Percentiles rank a stretch among this genome's conserved stretches.
Evolutionary conservation across 1,140 invertebrate genomes (phyloP).

Genomic region (Laupala kohalensis): DNA sequence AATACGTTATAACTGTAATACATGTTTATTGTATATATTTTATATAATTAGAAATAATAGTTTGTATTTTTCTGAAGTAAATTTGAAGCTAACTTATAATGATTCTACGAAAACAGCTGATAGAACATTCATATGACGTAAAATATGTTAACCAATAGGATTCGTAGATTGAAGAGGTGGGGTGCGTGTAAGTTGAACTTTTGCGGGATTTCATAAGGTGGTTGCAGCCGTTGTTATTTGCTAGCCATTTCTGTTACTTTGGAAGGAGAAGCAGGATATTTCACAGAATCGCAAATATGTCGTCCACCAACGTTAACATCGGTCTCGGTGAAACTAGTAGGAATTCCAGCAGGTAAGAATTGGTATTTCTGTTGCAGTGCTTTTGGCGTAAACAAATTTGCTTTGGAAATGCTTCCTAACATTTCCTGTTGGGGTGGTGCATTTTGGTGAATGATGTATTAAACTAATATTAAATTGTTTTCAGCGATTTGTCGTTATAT

Average conservation of each 20-base stretch:
- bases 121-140: neutral
- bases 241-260: neutral
- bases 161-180: neutral
- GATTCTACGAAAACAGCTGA: neutral
- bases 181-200: neutral
- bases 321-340: slow-evolving; percentile 17
- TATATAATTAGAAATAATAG: neutral
- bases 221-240: neutral
- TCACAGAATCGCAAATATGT: slow-evolving; percentile 16
- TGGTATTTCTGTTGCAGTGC: neutral
- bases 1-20: neutral
- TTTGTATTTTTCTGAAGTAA: neutral
- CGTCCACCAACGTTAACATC: slow-evolving; percentile 21
- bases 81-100: too few relatives aligned
- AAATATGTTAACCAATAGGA: neutral
- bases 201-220: neutral
- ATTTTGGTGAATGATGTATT: too few relatives aligned
- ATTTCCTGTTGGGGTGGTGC: too few relatives aligned
- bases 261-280: neutral
- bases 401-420: neutral
- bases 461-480: too few relatives aligned
- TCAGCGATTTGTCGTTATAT: too few relatives aligned
- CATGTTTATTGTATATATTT: neutral
- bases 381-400: neutral
- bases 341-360: slow-evolving; percentile 22